Percentiles rank a stretch among this genome's conserved stretches.
These are phyloP conservation scores for Apogon hyalosoma DNA, from an alignment of 2,797 vertebrate species.

Conservation along the genomic window DNA sequence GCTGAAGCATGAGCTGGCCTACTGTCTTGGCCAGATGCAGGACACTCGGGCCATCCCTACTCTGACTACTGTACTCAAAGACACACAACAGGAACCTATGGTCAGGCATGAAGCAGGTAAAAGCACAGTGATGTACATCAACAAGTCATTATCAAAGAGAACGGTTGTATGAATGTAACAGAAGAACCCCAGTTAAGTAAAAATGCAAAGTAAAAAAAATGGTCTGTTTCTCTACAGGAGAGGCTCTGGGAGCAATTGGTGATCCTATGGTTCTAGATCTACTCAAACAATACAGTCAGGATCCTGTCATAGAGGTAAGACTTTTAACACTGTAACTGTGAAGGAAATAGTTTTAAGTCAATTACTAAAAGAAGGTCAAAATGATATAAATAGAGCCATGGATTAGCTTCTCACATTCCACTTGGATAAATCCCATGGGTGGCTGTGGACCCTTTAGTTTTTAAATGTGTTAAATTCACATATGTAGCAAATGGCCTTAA, in stretches of 20 bases:
- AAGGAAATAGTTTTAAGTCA: not conserved
- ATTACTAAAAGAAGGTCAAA: not conserved
- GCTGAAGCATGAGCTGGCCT: conserved; percentile 95
- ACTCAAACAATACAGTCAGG: conserved; percentile 86
- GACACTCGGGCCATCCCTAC: conserved; percentile 87
- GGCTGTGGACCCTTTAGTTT: too few species aligned
- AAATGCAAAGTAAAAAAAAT: not conserved
- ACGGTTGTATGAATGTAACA: not conserved
- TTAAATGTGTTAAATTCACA: too few species aligned
- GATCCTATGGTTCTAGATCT: conserved; percentile 87
- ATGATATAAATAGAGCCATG: too few species aligned
- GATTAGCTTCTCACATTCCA: not conserved
- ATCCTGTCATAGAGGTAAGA: conserved; percentile 91
- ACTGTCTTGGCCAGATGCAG: conserved; percentile 96
- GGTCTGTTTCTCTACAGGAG: conserved; percentile 81
- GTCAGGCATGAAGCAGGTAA: conserved; percentile 96
- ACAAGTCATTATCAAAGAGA: not conserved
- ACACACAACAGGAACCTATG: conserved; percentile 91
- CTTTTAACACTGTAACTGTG: not conserved
- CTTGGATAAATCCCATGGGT: not conserved
- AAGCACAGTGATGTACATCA: not conserved
- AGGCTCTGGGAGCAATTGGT: conserved; percentile 95
- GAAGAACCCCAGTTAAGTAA: too few species aligned
- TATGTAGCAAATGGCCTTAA: too few species aligned
- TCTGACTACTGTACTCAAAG: conserved; percentile 85